Evolutionary conservation across 1,140 invertebrate genomes (phyloP), one percentile per base, ranked within the genome.

Genomic region (Aphelenchoides fujianensis): DNA sequence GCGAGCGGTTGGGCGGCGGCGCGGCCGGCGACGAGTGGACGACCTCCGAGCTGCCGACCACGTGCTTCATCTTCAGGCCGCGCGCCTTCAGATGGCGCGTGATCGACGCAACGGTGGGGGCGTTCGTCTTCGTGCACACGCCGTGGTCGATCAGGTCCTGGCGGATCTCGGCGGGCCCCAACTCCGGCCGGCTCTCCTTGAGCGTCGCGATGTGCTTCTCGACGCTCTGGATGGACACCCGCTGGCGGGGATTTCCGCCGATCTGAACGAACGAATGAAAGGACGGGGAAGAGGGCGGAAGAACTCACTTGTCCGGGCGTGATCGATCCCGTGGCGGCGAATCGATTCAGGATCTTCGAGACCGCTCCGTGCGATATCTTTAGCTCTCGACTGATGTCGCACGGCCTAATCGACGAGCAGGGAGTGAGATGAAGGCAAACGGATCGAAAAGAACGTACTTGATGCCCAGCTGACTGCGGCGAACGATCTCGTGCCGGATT

Each of bases 331-430:
- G 92, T 94, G 87, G 94, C 92, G 0, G 88, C 88, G 84, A 91
- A 91, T 52, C 92, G 88, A 85, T 93, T 92, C 55, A 94, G 86
- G 73, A 94, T 94, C 86, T 94, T 94, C 32, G 91, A 93, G 37
- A 94, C 92, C 85, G 92, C 94, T 23, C 92, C 92, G 83, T 94
- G 92, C 0, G 92, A 93, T 0, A 94, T 92, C 1, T 91, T 88
- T 53, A 94, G 86, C 82, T 93, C 91, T 12, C 92, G 87, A 0
- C 91, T 92, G 81, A 94, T 94, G 69, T 92, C 91, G 84, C 92
- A 94, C 0, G 92, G 92, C 73, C 92, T 86, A 0, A 93, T n/a
- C n/a, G n/a, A n/a, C n/a, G n/a, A n/a, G n/a, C n/a, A n/a, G n/a
- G n/a, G n/a, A n/a, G n/a, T n/a, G n/a, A n/a, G n/a, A n/a, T n/a